Evolutionary conservation across 2,888 invertebrate species (phyloP), one percentile per base, ranked within the genome.

Genomic region (Ernsta delagoae): DNA sequence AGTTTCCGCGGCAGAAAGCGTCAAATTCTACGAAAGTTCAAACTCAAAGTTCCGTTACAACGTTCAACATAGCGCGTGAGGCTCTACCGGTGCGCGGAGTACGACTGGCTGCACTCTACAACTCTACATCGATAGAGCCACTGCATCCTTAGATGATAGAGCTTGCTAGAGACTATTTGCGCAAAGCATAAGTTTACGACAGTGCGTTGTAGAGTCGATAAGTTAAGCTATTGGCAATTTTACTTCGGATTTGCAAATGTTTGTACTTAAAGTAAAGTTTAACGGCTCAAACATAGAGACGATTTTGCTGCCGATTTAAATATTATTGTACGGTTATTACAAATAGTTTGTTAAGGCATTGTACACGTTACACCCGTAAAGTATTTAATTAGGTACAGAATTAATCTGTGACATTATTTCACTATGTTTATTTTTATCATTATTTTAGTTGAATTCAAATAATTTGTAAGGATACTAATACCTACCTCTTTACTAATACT

Each of bases 1-100:
- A 78, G 80, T 86, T 85, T 85, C 84, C 80, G 50, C 7, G 74
- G 65, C 77, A 81, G 88, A 86, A 87, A 86, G 79, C 84, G 89
- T 85, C 87, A 88, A 88, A 86, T 82, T 24, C 24, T 74, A 70
- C 63, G 64, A 66, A 64, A 70, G 48, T 66, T 69, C 69, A 56
- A 53, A 53, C 24, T 50, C 24, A 53, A 53, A 53, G 50, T 53
- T 53, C 50, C 50, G 50, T 53, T 53, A 53, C 8, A 53, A 24
- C 16, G 50, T 24, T 24, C 50, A 53, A 53, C 50, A 9, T 53
- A 16, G 24, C 65, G 57, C 62, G 68, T 62, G 68, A 68, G 62
- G 62, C 62, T 68, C 39, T 39, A 31, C n/a, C 68, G 56, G 39
- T 24, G 68, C 57, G 56, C 48, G 39, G 31, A 12, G 16, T 31